phyloP scores from a whole-genome alignment of 2,888 invertebrate genomes.

The Mimachlamys varia region DNA sequence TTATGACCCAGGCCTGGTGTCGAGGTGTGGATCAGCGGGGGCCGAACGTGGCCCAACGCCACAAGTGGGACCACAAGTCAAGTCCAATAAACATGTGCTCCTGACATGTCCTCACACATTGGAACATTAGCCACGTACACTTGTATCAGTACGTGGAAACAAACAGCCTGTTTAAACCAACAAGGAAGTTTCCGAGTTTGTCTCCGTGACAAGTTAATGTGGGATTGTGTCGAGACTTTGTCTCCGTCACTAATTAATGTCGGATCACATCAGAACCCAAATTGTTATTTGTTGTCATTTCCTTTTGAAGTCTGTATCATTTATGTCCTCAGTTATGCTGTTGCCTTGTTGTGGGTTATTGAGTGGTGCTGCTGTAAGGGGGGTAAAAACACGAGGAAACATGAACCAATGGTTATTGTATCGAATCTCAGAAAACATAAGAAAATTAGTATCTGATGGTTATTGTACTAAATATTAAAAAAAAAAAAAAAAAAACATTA shows the following conservation, averaged over 20 bases:
- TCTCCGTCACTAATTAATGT: background rate
- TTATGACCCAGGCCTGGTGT: background rate
- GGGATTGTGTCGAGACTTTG: background rate
- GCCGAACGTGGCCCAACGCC: constrained; percentile 16
- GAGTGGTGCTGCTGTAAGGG: background rate
- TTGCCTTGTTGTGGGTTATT: background rate
- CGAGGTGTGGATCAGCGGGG: background rate
- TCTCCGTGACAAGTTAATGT: background rate
- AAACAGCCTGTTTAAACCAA: constrained; percentile 14
- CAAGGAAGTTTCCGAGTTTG: background rate
- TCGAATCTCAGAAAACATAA: no score
- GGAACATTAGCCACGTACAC: background rate
- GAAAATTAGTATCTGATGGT: no score
- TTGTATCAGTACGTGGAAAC: background rate
- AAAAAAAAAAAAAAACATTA: no score
- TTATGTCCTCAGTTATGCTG: background rate
- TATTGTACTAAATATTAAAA: no score
- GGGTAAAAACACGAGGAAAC: background rate
- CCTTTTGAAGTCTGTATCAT: background rate
- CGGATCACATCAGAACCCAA: background rate
- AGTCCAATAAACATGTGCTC: background rate
- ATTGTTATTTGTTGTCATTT: constrained; percentile 3
- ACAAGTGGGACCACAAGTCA: constrained; percentile 10
- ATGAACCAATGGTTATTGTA: background rate
- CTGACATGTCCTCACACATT: constrained; percentile 23